These are phyloP conservation scores for Rosalia funebris DNA, from an alignment of 2,888 invertebrate genomes.

Conservation along the genomic window DNA sequence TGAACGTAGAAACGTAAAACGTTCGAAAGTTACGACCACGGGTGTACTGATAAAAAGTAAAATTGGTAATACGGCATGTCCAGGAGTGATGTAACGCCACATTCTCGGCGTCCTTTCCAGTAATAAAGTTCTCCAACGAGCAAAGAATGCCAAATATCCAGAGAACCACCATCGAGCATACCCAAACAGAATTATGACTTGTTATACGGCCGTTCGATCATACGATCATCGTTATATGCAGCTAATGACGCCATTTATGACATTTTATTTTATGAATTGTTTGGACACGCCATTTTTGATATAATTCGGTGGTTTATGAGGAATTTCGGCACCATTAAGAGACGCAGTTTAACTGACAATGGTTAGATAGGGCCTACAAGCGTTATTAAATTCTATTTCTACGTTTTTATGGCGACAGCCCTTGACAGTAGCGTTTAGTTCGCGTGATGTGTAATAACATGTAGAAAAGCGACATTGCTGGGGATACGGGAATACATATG, in stretches of 20 bases:
- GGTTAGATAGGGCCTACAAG: not conserved
- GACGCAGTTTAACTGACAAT: not conserved
- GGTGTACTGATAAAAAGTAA: constrained; percentile 16
- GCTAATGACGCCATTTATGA: constrained; percentile 59
- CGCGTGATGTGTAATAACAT: no score
- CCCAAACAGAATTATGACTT: constrained; percentile 62
- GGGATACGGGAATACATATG: no score
- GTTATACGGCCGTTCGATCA: constrained; percentile 61
- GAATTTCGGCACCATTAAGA: constrained; percentile 12
- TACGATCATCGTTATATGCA: constrained; percentile 54
- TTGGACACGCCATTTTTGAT: constrained; percentile 32
- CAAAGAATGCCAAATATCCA: constrained; percentile 58
- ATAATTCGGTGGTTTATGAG: constrained; percentile 17
- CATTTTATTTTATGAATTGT: constrained; percentile 48
- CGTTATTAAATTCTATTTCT: not conserved
- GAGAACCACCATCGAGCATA: constrained; percentile 60
- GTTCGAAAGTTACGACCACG: not conserved
- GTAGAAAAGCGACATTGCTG: no score
- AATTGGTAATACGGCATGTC: constrained; percentile 20
- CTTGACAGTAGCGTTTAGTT: no score
- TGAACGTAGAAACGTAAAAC: not conserved
- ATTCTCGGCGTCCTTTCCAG: constrained; percentile 26
- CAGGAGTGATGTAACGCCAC: constrained; percentile 19
- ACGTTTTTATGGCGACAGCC: not conserved
- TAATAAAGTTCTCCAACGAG: constrained; percentile 55